These are phyloP conservation scores for Anas platyrhynchos DNA, from an alignment of 2,113 vertebrate genomes.

Conservation along the genomic window DNA sequence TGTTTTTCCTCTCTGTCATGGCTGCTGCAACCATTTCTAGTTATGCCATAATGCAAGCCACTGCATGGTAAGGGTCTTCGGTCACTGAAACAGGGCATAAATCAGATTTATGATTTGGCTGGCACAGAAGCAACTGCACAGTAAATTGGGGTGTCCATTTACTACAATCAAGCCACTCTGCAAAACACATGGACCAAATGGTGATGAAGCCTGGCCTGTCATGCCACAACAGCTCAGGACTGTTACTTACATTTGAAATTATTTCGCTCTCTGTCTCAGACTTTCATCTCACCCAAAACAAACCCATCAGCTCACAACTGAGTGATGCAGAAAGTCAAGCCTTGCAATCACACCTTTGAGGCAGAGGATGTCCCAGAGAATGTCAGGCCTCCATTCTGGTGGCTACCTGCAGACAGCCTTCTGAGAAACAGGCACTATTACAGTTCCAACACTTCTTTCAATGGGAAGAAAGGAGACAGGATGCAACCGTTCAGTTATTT, in stretches of 20 bases:
- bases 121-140: not conserved
- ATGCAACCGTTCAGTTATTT: not conserved
- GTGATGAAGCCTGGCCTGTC: not conserved
- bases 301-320: not conserved
- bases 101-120: not conserved
- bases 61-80: not conserved
- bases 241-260: not conserved
- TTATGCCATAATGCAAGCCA: not conserved
- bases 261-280: not conserved
- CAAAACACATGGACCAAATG: accelerated
- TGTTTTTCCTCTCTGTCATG: not conserved
- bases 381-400: not conserved
- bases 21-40: not conserved
- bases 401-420: not conserved
- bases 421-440: not conserved
- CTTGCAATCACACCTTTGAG: not conserved
- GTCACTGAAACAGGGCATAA: not conserved
- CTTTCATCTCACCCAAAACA: not conserved
- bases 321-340: not conserved
- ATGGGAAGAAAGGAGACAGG: not conserved
- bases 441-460: not conserved
- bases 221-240: not conserved
- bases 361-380: not conserved
- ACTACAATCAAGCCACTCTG: not conserved
- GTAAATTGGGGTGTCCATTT: not conserved